Percentiles rank a stretch among this genome's conserved stretches.
phyloP scores from a whole-genome alignment of 2,888 invertebrate genomes.

The Metacarcinus magister region DNA sequence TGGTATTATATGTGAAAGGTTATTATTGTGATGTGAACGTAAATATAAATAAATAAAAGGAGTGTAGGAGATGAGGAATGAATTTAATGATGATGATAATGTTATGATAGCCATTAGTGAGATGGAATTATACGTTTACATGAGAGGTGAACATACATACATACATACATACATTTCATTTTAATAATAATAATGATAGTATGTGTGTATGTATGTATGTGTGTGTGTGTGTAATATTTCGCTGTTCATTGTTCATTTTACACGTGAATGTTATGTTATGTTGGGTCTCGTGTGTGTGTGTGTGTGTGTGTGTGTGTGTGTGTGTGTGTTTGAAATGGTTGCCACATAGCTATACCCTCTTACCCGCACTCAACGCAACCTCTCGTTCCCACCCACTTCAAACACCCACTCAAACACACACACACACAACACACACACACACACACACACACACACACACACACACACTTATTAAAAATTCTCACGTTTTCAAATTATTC shows the following conservation, averaged over 20 bases:
- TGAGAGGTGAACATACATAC: not conserved
- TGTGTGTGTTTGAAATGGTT: too few relatives aligned
- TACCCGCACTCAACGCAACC: too few relatives aligned
- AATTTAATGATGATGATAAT: not conserved
- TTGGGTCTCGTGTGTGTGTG: not conserved
- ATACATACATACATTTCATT: not conserved
- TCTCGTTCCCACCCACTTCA: too few relatives aligned
- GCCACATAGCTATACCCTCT: too few relatives aligned
- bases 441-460: slow-evolving; percentile 4
- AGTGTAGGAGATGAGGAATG: not conserved
- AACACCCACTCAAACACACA: too few relatives aligned
- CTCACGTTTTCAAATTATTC: too few relatives aligned
- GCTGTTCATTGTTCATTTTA: not conserved
- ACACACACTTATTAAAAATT: not conserved
- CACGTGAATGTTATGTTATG: not conserved
- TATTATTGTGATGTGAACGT: not conserved
- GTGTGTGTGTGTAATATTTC: not conserved
- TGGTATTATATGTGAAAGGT: too few relatives aligned
- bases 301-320: not conserved
- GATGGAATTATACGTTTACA: not conserved
- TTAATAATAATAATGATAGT: too few relatives aligned
- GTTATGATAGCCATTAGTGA: not conserved
- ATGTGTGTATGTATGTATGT: not conserved
- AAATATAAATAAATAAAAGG: not conserved
- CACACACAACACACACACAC: not conserved